Conservation (phyloP, 2,888 invertebrate genomes). For the Stegana nigrithorax region DNA sequence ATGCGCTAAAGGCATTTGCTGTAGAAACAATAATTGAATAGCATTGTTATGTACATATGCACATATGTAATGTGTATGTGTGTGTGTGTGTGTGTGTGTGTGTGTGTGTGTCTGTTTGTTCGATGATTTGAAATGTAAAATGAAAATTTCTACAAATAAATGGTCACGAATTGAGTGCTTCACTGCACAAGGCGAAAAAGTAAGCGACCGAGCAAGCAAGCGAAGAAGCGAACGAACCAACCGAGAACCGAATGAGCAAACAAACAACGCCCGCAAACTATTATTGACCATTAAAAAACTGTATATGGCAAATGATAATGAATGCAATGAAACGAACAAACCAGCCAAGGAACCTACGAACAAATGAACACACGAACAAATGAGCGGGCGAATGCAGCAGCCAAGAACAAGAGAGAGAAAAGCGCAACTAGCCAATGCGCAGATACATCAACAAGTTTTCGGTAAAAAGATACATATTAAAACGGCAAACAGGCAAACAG, state of each 20-base stretch:
- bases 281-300: slow-evolving; percentile 57
- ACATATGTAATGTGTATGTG: not conserved
- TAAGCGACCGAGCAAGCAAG: slow-evolving; percentile 34
- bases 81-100: slow-evolving; percentile 6
- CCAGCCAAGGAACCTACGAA: not conserved
- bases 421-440: slow-evolving; percentile 31
- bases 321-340: slow-evolving; percentile 44
- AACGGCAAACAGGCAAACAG: slow-evolving; percentile 34
- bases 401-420: slow-evolving; percentile 2
- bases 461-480: slow-evolving; percentile 45
- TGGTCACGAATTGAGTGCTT: slow-evolving; percentile 52
- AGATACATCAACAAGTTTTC: slow-evolving; percentile 43
- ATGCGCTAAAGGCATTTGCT: slow-evolving; percentile 15
- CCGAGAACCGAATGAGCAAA: slow-evolving; percentile 6
- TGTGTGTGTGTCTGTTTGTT: slow-evolving; percentile 18
- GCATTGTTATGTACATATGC: slow-evolving; percentile 1
- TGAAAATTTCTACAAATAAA: slow-evolving; percentile 24
- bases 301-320: slow-evolving; percentile 52
- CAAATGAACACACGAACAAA: not conserved
- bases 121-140: slow-evolving; percentile 44
- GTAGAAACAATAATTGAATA: slow-evolving; percentile 49
- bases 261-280: slow-evolving; percentile 26
- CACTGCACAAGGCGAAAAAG: too few species aligned
- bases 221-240: slow-evolving; percentile 34
- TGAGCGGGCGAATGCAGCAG: not conserved